phyloP scores from a whole-genome alignment of 2,113 vertebrate genomes.

The Anser cygnoides region DNA sequence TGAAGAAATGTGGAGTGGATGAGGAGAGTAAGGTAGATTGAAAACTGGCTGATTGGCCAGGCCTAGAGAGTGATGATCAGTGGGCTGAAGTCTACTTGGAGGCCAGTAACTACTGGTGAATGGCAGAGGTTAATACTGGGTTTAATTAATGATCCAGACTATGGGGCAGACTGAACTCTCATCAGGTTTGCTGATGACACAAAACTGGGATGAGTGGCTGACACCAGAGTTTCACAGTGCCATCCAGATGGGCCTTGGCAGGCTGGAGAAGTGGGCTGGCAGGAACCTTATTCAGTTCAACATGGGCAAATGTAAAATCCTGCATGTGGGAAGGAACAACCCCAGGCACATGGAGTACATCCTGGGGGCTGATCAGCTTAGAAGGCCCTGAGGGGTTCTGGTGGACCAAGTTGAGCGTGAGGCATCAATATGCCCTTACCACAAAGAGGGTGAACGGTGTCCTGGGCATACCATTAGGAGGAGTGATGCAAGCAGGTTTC shows the following conservation, averaged over 20 bases:
- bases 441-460: neutral
- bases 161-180: neutral
- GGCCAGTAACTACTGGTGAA: neutral
- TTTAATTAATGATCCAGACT: neutral
- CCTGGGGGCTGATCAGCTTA: neutral
- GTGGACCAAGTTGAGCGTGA: neutral
- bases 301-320: neutral
- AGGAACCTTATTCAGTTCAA: neutral
- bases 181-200: neutral
- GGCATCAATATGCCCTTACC: neutral
- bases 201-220: neutral
- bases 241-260: neutral
- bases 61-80: neutral
- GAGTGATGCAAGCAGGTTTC: neutral
- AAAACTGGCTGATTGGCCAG: neutral
- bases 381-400: neutral
- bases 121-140: neutral
- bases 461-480: neutral
- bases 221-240: neutral
- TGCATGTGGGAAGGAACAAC: neutral
- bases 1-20: neutral
- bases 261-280: neutral
- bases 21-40: neutral
- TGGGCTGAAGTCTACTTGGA: neutral
- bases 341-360: neutral